Evolutionary conservation across 2,113 vertebrate genomes (phyloP).

Genomic region (Macroglossus sobrinus): DNA sequence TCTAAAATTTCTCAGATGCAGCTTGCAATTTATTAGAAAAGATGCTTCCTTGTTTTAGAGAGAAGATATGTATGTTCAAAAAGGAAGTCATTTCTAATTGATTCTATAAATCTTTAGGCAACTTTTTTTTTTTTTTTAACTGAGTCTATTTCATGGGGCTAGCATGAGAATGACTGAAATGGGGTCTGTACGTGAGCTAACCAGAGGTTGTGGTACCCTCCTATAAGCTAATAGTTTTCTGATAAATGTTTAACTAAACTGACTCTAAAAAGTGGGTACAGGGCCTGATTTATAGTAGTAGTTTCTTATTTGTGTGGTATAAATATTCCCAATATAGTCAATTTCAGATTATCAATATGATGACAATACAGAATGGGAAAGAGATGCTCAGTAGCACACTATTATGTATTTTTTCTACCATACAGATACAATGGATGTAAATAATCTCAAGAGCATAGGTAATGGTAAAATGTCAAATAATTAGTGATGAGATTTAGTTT

Average conservation of each 20-base stretch:
- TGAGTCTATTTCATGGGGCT: not conserved
- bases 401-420: not conserved
- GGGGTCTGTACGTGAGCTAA: not conserved
- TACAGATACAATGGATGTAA: not conserved
- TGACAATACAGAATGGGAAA: too few relatives aligned
- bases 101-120: not conserved
- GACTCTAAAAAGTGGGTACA: not conserved
- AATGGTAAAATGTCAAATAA: not conserved
- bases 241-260: not conserved
- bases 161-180: not conserved
- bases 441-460: not conserved
- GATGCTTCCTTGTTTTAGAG: slow-evolving; percentile 25
- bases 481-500: not conserved
- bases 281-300: not conserved
- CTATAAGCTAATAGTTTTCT: not conserved
- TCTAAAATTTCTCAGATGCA: slow-evolving; percentile 2
- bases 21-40: not conserved
- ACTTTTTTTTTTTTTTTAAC: not conserved
- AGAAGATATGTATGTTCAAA: not conserved
- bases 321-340: too few relatives aligned
- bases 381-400: not conserved
- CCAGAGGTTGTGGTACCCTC: not conserved
- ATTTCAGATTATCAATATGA: not conserved
- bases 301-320: not conserved
- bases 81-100: not conserved